Evolutionary conservation across 2,797 vertebrate species (phyloP), one percentile per base, ranked within the genome.

Genomic region (Hydrolagus colliei): DNA sequence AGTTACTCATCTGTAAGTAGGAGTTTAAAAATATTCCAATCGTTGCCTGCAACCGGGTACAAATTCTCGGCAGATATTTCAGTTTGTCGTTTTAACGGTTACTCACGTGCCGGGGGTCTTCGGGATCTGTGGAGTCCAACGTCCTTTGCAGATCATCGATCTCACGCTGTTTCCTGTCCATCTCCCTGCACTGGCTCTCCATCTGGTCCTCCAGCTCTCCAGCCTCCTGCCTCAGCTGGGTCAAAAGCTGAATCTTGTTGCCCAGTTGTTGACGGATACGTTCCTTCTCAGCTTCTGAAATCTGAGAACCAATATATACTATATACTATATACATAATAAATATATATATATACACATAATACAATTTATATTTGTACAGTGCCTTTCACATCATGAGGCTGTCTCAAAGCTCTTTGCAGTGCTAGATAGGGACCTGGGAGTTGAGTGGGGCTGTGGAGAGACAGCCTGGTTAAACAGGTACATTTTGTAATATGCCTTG

Each of bases 41-140:
- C 61, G 14, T 18, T 32, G 18, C 32, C 61, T 11, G 16, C 8
- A 13, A 20, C 7, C 9, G n/a, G 41, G 59, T 78, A 11, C 61
- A 78, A 65, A 27, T 79, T 63, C 27, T 5, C 14, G 12, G 77
- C 27, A 79, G 41, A 6, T 52, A 52, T 3, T 52, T 9, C 35
- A 32, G 62, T 11, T 41, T 84, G 18, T 71, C 65, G 41, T 68
- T 71, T 86, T 65, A 78, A 72, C 20, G n/a, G 86, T 84, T 89
- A 94, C 95, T 95, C 87, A 96, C 95, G 1, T 95, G 91, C 88
- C 89, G 92, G 73, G 94, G 91, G 86, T 96, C 93, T 88, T 90
- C 87, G 67, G 92, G 89, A 86, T 92, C 91, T 87, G 94, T 41
- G 62, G 86, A 89, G 14, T 88, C 89, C 75, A 94, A 86, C 63